These are phyloP conservation scores for Epirrita christyi DNA, from an alignment of 2,888 invertebrate species.

Conservation along the genomic window DNA sequence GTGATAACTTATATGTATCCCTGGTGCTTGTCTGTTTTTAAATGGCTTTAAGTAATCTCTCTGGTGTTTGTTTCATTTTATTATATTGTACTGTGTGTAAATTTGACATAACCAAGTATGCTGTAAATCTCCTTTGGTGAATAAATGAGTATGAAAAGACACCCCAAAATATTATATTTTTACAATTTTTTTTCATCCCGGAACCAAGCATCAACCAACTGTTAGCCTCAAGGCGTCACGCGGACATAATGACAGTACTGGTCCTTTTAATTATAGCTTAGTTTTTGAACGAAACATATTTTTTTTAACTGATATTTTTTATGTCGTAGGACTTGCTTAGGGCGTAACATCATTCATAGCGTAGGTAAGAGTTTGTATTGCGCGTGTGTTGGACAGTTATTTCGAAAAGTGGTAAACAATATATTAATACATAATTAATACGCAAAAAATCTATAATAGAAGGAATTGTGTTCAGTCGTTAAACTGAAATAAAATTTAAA, in stretches of 20 bases:
- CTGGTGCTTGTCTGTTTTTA: too few relatives aligned
- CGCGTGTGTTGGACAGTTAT: slow-evolving; percentile 4
- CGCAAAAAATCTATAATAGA: too few relatives aligned
- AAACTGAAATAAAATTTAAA: too few relatives aligned
- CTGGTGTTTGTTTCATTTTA: too few relatives aligned
- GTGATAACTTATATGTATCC: too few relatives aligned
- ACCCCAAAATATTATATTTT: slow-evolving; percentile 15
- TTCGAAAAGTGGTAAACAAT: slow-evolving; percentile 3
- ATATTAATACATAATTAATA: too few relatives aligned
- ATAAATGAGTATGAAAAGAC: slow-evolving; percentile 3
- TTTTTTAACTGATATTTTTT: slow-evolving; percentile 10
- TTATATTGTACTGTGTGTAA: too few relatives aligned
- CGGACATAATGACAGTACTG: slow-evolving; percentile 33
- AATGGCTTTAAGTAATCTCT: too few relatives aligned
- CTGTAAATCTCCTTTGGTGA: too few relatives aligned
- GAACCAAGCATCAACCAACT: slow-evolving; percentile 31
- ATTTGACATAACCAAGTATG: too few relatives aligned
- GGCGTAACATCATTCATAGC: slow-evolving; percentile 13
- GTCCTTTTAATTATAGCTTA: slow-evolving; percentile 46
- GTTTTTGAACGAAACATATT: slow-evolving; percentile 28
- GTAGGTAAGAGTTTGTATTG: slow-evolving; percentile 33
- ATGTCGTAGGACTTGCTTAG: slow-evolving; percentile 11
- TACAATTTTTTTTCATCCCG: slow-evolving; percentile 26
- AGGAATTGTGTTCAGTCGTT: too few relatives aligned
- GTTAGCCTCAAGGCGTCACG: slow-evolving; percentile 33